Evolutionary conservation across 1,140 invertebrate species (phyloP).

Genomic region (Habropoda laboriosa): DNA sequence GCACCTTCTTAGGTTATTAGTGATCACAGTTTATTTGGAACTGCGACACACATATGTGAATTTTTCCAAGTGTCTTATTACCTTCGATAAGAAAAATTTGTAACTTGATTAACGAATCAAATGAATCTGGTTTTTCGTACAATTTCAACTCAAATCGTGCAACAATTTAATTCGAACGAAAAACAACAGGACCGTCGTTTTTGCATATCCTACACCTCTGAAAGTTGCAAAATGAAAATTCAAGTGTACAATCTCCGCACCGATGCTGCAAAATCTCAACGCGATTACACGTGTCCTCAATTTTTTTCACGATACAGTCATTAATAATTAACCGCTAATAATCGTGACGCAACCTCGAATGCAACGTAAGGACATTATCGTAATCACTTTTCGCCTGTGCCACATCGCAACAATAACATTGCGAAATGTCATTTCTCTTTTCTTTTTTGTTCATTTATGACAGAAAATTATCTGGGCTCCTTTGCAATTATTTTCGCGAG

Average conservation of each 20-base stretch:
- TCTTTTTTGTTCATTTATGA: conserved; percentile 28
- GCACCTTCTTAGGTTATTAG: no score
- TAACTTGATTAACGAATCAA: no score
- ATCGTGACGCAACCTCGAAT: conserved; percentile 47
- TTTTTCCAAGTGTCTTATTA: no score
- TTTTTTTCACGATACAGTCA: conserved; percentile 22
- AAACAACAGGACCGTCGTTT: neutral
- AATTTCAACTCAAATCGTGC: no score
- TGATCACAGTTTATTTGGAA: no score
- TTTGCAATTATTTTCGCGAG: conserved; percentile 32
- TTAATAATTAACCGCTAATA: conserved; percentile 56
- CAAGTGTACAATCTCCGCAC: neutral
- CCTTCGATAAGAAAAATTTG: no score
- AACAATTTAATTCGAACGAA: neutral
- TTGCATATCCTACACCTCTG: neutral
- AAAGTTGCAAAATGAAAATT: conserved; percentile 34
- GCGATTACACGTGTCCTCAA: conserved; percentile 43
- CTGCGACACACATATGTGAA: no score
- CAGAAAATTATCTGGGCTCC: conserved; percentile 19
- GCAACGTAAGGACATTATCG: conserved; percentile 24
- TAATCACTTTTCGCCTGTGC: conserved; percentile 40
- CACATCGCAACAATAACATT: conserved; percentile 42
- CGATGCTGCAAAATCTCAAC: neutral
- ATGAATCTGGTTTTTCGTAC: no score
- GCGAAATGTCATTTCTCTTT: conserved; percentile 50